phyloP scores from a whole-genome alignment of 2,797 vertebrate genomes.

The Neomorphus geoffroyi region DNA sequence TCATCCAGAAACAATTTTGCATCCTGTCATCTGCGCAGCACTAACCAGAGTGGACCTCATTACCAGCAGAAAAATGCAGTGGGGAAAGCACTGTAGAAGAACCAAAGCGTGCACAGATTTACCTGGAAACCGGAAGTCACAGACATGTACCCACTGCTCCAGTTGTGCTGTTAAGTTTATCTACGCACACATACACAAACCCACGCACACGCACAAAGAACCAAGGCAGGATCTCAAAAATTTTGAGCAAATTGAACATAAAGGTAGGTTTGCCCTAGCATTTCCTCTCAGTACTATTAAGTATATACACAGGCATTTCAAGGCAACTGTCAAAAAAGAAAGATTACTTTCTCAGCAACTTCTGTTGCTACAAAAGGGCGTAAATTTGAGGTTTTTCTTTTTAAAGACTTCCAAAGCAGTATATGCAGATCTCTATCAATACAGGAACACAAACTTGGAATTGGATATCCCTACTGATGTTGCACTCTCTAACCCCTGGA shows the following conservation, averaged over 20 bases:
- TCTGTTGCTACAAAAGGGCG: not conserved
- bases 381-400: not conserved
- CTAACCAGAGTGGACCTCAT: not conserved
- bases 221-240: not conserved
- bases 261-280: not conserved
- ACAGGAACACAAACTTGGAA: not conserved
- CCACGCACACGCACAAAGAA: fast-evolving
- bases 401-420: not conserved
- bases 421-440: not conserved
- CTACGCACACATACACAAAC: fast-evolving
- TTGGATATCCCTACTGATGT: not conserved
- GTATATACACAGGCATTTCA: not conserved
- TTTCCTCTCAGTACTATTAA: not conserved
- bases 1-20: slow-evolving; percentile 23
- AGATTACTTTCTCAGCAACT: not conserved
- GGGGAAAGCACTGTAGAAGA: not conserved
- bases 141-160: not conserved
- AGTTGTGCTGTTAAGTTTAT: not conserved
- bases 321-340: not conserved
- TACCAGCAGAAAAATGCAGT: not conserved
- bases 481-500: not conserved
- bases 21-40: not conserved
- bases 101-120: fast-evolving
- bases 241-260: slow-evolving; percentile 4
- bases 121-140: not conserved